Conservation (phyloP, 2,888 invertebrate genomes). For the Rhogogaster chlorosoma region DNA sequence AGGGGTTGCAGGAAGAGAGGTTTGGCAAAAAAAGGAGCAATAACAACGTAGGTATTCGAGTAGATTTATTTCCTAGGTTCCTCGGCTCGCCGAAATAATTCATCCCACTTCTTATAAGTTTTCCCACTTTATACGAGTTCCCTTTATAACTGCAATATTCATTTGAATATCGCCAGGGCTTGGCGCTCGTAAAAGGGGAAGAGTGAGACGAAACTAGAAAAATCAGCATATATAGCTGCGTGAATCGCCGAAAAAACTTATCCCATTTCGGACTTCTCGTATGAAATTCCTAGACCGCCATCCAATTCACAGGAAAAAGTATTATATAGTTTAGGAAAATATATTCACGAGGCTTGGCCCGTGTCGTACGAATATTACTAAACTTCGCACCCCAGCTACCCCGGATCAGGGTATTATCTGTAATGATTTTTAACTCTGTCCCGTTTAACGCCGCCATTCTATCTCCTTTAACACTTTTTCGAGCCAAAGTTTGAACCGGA, state of each 20-base stretch:
- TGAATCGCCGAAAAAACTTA: conserved; percentile 47
- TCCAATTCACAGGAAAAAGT: conserved; percentile 25
- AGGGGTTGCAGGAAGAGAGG: conserved; percentile 1
- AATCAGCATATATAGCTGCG: conserved; percentile 52
- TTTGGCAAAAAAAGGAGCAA: conserved; percentile 8
- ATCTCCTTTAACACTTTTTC: conserved; percentile 19
- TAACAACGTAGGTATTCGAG: conserved; percentile 20
- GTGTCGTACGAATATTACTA: background rate
- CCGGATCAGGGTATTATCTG: background rate
- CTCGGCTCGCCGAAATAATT: conserved; percentile 60
- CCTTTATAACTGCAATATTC: conserved; percentile 64
- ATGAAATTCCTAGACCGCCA: conserved; percentile 40
- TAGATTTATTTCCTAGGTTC: conserved; percentile 46
- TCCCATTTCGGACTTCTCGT: conserved; percentile 42
- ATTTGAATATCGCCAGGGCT: conserved; percentile 64
- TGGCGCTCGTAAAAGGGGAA: conserved; percentile 42
- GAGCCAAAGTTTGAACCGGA: background rate
- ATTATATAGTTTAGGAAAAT: conserved; percentile 25
- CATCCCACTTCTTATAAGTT: conserved; percentile 63
- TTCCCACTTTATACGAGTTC: conserved; percentile 62
- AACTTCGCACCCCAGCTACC: background rate
- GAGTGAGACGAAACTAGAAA: conserved; percentile 38
- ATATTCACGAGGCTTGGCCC: background rate
- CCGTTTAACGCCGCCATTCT: background rate
- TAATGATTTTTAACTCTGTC: background rate